Percentiles rank a stretch among this genome's conserved stretches.
Evolutionary conservation across 2,888 invertebrate species (phyloP).

Genomic region (Periphyllus acericola): DNA sequence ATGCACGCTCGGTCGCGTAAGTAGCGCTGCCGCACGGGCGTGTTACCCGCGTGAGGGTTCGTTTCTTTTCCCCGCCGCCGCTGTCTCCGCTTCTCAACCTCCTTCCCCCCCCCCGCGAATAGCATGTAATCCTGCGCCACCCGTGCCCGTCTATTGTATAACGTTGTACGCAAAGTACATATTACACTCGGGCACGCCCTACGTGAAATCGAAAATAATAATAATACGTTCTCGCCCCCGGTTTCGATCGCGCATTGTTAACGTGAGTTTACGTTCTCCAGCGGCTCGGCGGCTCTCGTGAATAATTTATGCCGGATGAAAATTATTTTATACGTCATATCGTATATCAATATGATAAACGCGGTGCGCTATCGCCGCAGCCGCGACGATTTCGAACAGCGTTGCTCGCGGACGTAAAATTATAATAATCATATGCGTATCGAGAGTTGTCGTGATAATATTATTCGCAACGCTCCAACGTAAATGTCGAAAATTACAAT

Average conservation of each 20-base stretch:
- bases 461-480: neutral
- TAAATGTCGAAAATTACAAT: neutral
- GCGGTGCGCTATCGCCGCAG: too few species aligned
- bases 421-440: neutral
- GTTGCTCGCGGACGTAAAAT: neutral
- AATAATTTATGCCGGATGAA: conserved; percentile 12
- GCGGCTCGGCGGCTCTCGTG: neutral
- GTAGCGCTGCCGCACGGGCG: neutral
- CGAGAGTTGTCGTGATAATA: neutral
- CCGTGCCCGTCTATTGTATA: neutral
- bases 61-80: neutral
- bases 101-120: too few species aligned
- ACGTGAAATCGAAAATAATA: conserved; percentile 28
- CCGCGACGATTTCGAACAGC: neutral
- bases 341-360: too few species aligned
- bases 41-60: neutral
- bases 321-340: neutral
- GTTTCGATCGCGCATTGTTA: conserved; percentile 18
- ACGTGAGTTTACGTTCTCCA: conserved; percentile 25
- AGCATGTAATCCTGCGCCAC: too few species aligned
- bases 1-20: neutral
- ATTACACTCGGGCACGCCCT: neutral
- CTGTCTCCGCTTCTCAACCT: too few species aligned
- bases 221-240: neutral
- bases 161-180: too few species aligned